Evolutionary conservation across 2,888 invertebrate species (phyloP), one percentile per base, ranked within the genome.

Genomic region (Baronia brevicornis): DNA sequence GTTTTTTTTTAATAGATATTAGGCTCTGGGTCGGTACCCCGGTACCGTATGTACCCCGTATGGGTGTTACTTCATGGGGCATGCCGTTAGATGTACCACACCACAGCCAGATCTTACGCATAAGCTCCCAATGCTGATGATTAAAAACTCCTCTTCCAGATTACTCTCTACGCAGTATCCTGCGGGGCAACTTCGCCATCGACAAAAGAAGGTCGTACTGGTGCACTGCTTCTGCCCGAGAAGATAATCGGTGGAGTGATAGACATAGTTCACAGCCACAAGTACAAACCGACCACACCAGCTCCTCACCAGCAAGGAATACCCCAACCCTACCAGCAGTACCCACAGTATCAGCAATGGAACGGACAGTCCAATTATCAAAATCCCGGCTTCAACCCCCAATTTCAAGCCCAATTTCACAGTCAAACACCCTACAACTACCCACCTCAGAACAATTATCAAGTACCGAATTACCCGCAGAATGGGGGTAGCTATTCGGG

Each of bases 171-270:
- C 25, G 28, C 15, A 22, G 17, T 22, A 31, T 28, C 9, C 6
- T 23, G 30, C 11, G 14, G 23, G 13, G 43, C 44, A 5, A 25
- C 31, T 1, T 17, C 42, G n/a, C 23, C 37, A 11, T 33, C 39
- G 4, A 45, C 46, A 6, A 49, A 41, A 24, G 51, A 52, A 22
- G 29, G 60, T 1, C 50, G 63, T 32, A 70, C 70, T 29, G 72
- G 67, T 9, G 62, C 64, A 1, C 60, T 75, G 0, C 46, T 71
- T 23, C 73, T 80, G 11, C 77, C 82, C 0, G 82, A 84, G 44
- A 82, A 79, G 43, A 78, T 84, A 9, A 71, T 82, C 15, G 77
- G 75, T 1, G 74, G 78, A 0, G 78, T 82, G n/a, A 80, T 84
- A 5, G 80, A 80, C 38, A 74, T 75, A 4, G 74, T 80, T 1